Evolutionary conservation across 2,797 vertebrate species (phyloP).

Genomic region (Girardinus metallicus): DNA sequence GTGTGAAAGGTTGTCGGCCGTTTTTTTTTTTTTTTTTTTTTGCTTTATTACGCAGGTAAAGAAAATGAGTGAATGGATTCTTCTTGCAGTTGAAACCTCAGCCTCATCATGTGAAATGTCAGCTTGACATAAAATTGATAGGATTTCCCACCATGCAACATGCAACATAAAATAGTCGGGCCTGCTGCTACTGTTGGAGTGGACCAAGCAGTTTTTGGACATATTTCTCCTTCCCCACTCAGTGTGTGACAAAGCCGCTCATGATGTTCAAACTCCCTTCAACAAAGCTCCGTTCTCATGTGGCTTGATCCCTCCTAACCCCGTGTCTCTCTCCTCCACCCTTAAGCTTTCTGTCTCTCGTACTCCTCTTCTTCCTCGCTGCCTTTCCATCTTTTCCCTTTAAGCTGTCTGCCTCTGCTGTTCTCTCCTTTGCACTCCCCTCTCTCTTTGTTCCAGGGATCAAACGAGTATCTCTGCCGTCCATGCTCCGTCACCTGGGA

Average conservation of each 20-base stretch:
- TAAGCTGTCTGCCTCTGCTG: constrained; percentile 49
- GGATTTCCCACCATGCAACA: neutral
- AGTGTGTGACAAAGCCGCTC: constrained; percentile 75
- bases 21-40: neutral
- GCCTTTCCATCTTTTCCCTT: constrained; percentile 35
- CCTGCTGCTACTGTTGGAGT: constrained; percentile 7
- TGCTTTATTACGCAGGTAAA: neutral
- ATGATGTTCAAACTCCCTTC: constrained; percentile 77
- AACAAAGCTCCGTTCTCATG: constrained; percentile 66
- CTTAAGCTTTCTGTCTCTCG: constrained; percentile 48
- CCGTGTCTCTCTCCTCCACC: constrained; percentile 33
- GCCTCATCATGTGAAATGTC: neutral
- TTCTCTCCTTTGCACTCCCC: constrained; percentile 70
- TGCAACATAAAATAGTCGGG: constrained; percentile 4
- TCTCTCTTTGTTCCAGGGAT: constrained; percentile 77
- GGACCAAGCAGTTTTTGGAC: constrained; percentile 44
- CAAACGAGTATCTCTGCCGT: constrained; percentile 78
- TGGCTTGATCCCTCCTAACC: constrained; percentile 66
- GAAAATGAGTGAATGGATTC: neutral
- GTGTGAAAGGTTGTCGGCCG: neutral
- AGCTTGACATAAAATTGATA: constrained; percentile 2
- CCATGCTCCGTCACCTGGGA: constrained; percentile 71
- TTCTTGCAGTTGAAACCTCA: neutral
- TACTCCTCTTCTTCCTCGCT: constrained; percentile 24
- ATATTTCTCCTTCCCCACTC: constrained; percentile 40